These are phyloP conservation scores for Condylostylus longicornis DNA, from an alignment of 1,140 invertebrate genomes.

Conservation along the genomic window DNA sequence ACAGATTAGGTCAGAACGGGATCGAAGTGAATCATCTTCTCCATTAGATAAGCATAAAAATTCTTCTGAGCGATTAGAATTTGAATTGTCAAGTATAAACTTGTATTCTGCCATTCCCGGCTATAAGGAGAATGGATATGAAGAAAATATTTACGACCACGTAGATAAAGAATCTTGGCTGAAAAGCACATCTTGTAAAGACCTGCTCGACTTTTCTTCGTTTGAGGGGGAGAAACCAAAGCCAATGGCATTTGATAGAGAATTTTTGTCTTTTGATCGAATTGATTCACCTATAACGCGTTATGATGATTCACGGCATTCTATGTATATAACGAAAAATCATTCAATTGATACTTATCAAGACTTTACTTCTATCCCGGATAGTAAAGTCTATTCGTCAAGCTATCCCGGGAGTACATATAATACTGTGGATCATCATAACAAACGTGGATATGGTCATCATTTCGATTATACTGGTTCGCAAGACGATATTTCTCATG, in stretches of 20 bases:
- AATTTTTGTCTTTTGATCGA: constrained; percentile 31
- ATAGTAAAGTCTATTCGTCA: constrained; percentile 56
- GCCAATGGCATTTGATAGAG: constrained; percentile 28
- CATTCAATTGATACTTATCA: constrained; percentile 29
- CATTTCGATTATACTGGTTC: constrained; percentile 46
- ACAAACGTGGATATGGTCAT: constrained; percentile 43
- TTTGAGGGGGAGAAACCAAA: constrained; percentile 20
- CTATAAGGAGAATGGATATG: constrained; percentile 23
- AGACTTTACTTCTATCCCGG: constrained; percentile 22
- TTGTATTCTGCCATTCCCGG: constrained; percentile 33
- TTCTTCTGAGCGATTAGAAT: constrained; percentile 37
- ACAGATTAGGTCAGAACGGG: not conserved
- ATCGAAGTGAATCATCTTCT: constrained; percentile 7
- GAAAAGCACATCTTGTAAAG: constrained; percentile 62
- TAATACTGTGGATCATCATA: constrained; percentile 32
- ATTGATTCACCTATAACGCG: constrained; percentile 59
- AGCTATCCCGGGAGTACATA: constrained; percentile 67
- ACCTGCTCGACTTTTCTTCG: constrained; percentile 48
- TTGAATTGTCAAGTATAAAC: constrained; percentile 35
- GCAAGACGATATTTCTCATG: constrained; percentile 74
- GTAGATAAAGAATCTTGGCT: constrained; percentile 40
- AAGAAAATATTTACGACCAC: constrained; percentile 30
- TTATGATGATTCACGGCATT: constrained; percentile 53
- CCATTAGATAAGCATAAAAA: constrained; percentile 14
- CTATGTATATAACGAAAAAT: constrained; percentile 35